Evolutionary conservation across 2,113 vertebrate genomes (phyloP).

Genomic region (Takifugu bimaculatus): DNA sequence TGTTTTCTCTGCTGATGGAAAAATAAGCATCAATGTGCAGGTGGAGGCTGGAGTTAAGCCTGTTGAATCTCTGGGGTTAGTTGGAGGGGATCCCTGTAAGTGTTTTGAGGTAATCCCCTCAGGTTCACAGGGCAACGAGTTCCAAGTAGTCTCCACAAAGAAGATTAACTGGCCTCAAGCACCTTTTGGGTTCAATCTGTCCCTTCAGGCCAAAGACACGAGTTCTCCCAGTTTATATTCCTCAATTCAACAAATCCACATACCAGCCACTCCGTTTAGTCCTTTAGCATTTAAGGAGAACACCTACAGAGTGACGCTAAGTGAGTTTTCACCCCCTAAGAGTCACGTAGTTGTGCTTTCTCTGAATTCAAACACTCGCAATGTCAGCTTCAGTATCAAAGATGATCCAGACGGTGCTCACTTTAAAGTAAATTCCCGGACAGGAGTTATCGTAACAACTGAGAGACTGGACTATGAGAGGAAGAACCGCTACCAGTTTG

Average conservation of each 20-base stretch:
- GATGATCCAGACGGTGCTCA: slow-evolving; percentile 69
- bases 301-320: slow-evolving; percentile 79
- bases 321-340: slow-evolving; percentile 87
- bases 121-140: slow-evolving; percentile 76
- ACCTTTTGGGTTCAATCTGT: slow-evolving; percentile 86
- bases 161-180: slow-evolving; percentile 82
- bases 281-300: slow-evolving; percentile 80
- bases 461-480: slow-evolving; percentile 78
- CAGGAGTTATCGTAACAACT: slow-evolving; percentile 84
- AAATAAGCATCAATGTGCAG: slow-evolving; percentile 74
- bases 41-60: slow-evolving; percentile 75
- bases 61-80: slow-evolving; percentile 78
- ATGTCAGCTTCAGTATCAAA: slow-evolving; percentile 81
- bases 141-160: slow-evolving; percentile 83
- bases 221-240: slow-evolving; percentile 77
- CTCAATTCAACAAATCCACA: slow-evolving; percentile 74
- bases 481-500: slow-evolving; percentile 81
- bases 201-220: slow-evolving; percentile 84
- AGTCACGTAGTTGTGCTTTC: slow-evolving; percentile 80
- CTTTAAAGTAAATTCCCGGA: slow-evolving; percentile 84
- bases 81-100: slow-evolving; percentile 82
- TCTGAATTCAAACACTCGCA: slow-evolving; percentile 61
- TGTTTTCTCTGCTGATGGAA: slow-evolving; percentile 53
- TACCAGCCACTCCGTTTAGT: slow-evolving; percentile 75
- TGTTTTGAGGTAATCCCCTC: slow-evolving; percentile 83